Conservation (phyloP, 2,797 vertebrate species). For the Percopsis omiscomaycus region DNA sequence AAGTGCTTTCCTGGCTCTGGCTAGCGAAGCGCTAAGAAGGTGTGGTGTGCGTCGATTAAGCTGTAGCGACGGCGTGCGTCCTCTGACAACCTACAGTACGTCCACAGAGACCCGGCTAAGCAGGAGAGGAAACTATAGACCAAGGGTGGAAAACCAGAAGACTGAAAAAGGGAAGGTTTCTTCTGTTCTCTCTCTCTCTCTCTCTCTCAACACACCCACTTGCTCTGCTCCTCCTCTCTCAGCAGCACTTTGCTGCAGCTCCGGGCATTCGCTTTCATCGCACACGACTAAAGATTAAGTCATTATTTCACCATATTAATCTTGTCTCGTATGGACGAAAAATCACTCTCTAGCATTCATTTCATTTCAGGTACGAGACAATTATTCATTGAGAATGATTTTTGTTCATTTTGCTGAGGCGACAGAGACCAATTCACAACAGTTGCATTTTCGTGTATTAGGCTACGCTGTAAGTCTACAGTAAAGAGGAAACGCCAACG, state of each 20-base stretch:
- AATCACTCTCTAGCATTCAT: not conserved
- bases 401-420: not conserved
- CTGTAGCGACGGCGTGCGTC: not conserved
- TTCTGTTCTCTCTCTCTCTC: constrained; percentile 9
- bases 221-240: constrained; percentile 3
- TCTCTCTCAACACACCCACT: constrained; percentile 4
- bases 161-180: not conserved
- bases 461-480: not conserved
- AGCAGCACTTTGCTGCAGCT: not conserved
- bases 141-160: not conserved
- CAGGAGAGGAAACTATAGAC: not conserved
- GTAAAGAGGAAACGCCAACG: not conserved
- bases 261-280: not conserved
- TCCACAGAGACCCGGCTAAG: not conserved
- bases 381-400: too few relatives aligned
- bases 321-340: not conserved
- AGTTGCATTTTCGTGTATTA: not conserved
- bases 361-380: too few relatives aligned
- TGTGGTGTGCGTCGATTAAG: constrained; percentile 39
- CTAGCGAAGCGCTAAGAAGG: constrained; percentile 34
- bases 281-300: not conserved
- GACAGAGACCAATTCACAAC: not conserved
- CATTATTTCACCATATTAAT: not conserved
- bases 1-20: constrained; percentile 35
- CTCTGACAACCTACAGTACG: not conserved